Conservation (phyloP, 1,140 invertebrate genomes). For the Drosophila paulistorum region DNA sequence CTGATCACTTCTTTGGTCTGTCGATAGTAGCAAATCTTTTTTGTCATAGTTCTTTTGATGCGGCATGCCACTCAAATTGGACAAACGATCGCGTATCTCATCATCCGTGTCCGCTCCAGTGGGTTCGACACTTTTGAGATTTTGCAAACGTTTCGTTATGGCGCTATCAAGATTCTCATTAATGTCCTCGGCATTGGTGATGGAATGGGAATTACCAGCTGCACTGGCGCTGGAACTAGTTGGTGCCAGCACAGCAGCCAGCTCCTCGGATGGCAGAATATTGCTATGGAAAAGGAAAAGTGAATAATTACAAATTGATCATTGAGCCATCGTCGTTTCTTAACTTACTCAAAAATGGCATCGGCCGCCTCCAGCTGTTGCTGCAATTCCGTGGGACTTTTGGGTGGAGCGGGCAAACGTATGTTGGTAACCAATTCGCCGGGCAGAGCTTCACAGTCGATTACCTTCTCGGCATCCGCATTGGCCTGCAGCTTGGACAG, state of each 20-base stretch:
- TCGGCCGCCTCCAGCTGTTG: slow-evolving; percentile 67
- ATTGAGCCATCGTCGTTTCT: background rate
- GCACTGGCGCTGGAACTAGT: slow-evolving; percentile 42
- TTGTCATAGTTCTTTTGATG: slow-evolving; percentile 70
- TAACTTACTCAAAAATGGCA: slow-evolving; percentile 59
- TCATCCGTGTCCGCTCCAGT: slow-evolving; percentile 67
- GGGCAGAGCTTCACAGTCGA: slow-evolving; percentile 69
- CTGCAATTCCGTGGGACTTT: slow-evolving; percentile 58
- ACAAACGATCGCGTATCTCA: slow-evolving; percentile 84
- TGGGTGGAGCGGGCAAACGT: slow-evolving; percentile 41
- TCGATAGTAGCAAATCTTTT: slow-evolving; percentile 70
- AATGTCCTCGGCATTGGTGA: slow-evolving; percentile 56
- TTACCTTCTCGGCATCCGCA: slow-evolving; percentile 64
- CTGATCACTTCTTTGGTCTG: slow-evolving; percentile 85
- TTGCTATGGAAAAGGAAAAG: slow-evolving; percentile 35
- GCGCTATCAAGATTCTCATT: slow-evolving; percentile 80
- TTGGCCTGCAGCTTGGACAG: slow-evolving; percentile 60
- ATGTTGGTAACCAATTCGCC: slow-evolving; percentile 62
- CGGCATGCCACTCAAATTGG: slow-evolving; percentile 85
- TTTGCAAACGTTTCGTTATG: slow-evolving; percentile 85
- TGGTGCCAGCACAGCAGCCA: slow-evolving; percentile 70
- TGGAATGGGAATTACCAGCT: slow-evolving; percentile 13
- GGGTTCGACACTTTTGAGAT: slow-evolving; percentile 83
- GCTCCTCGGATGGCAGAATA: slow-evolving; percentile 50
- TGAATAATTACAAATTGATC: background rate